These are phyloP conservation scores for Catalaphyllia jardinei DNA, from an alignment of 64 coral and sea anemone genomes.

Conservation along the genomic window DNA sequence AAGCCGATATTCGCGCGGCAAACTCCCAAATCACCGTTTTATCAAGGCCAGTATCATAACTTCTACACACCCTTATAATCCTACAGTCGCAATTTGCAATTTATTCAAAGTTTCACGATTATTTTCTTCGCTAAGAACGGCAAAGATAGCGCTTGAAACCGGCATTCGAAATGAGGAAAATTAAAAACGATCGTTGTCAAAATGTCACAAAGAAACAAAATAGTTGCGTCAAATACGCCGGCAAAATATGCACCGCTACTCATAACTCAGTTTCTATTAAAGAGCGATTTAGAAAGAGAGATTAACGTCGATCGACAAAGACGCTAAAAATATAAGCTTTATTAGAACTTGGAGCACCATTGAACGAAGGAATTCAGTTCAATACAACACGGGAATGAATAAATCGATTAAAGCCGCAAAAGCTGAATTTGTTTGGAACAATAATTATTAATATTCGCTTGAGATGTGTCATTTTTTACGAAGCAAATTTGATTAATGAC, in stretches of 20 bases:
- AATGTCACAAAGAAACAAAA: conserved; percentile 52
- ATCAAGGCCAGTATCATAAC: conserved; percentile 61
- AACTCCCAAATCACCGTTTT: conserved; percentile 74
- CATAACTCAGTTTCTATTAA: conserved; percentile 39
- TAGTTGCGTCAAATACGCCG: conserved; percentile 41
- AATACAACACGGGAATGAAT: neutral
- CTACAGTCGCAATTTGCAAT: neutral
- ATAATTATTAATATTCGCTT: conserved; percentile 58
- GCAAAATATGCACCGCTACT: conserved; percentile 45
- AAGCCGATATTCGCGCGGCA: conserved; percentile 69
- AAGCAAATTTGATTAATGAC: conserved; percentile 52
- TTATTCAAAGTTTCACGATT: conserved; percentile 5
- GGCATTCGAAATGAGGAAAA: neutral
- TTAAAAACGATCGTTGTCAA: conserved; percentile 48
- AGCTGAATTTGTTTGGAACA: conserved; percentile 37
- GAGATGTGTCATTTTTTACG: conserved; percentile 33
- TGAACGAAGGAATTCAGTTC: conserved; percentile 28
- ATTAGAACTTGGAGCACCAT: neutral
- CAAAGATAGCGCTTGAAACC: conserved; percentile 1
- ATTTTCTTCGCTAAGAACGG: neutral
- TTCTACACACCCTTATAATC: conserved; percentile 49
- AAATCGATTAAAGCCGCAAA: conserved; percentile 30
- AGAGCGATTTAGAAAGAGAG: conserved; percentile 41
- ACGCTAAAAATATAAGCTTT: neutral
- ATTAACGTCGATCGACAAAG: conserved; percentile 20